A percentile compares a stretch with the other conserved stretches of the same genome.
These are phyloP conservation scores for Heliconius cydno DNA, from an alignment of 2,888 invertebrate genomes.

Conservation along the genomic window DNA sequence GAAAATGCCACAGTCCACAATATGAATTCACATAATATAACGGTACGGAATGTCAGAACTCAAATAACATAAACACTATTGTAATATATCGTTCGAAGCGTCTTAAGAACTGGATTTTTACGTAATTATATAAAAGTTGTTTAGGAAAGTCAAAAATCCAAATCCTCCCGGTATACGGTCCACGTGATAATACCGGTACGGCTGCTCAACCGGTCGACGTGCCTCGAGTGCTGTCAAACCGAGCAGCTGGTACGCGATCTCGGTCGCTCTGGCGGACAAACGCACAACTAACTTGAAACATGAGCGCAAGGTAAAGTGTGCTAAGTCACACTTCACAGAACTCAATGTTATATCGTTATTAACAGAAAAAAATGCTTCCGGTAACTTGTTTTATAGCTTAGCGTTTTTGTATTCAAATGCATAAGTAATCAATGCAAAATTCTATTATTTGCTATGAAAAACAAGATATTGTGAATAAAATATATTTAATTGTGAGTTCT, in stretches of 20 bases:
- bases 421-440: background rate
- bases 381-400: background rate
- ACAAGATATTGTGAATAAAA: background rate
- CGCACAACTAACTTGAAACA: conserved; percentile 69
- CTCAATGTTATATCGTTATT: background rate
- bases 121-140: conserved; percentile 64
- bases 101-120: conserved; percentile 53
- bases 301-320: conserved; percentile 48
- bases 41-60: conserved; percentile 59
- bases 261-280: conserved; percentile 75
- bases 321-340: conserved; percentile 52
- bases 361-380: background rate
- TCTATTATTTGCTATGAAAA: background rate
- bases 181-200: conserved; percentile 64
- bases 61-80: conserved; percentile 54
- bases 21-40: conserved; percentile 71
- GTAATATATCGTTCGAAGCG: conserved; percentile 45
- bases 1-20: conserved; percentile 73
- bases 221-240: conserved; percentile 69
- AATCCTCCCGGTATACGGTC: conserved; percentile 54
- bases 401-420: background rate
- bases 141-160: conserved; percentile 65
- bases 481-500: too few species aligned
- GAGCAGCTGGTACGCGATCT: conserved; percentile 56
- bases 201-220: conserved; percentile 59